Base-by-base conservation (phyloP, 2,888 invertebrate species). In the Panopea generosa region DNA sequence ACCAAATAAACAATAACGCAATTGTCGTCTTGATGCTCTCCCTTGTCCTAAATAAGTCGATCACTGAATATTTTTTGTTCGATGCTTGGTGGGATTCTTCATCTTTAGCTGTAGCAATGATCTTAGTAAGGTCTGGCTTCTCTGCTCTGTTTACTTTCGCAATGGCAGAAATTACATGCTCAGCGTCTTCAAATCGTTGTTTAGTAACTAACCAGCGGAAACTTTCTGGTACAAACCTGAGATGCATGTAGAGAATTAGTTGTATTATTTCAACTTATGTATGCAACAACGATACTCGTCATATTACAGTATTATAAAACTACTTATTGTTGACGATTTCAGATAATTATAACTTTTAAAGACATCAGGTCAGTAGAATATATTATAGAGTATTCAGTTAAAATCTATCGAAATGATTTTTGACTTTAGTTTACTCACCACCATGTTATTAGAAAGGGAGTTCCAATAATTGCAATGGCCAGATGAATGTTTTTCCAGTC, bases 161-260 rank as follows among this genome's bases (percentile, higher is more conserved):
- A 16, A 76, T 71, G 33, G 40, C 20, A 11, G 22, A 29, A 2
- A 76, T 62, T 2, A 76, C 67, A 4, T 29, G 57, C 18, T 71
- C 67, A 1, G 76, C 76, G 7, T 61, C 47, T 52, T 29, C 49
- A 24, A 61, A 71, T 20, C 50, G 45, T 24, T 63, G 33, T 26
- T 59, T 65, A 0, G 76, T 71, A 6, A 76, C 76, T 40, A 76
- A 43, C 76, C 76, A 76, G 1, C 76, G 76, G 53, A 71, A 76
- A 59, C 76, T 76, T 43, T 76, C 76, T 18, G 71, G 76, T 24
- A 76, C 45, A 40, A 70, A 55, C 55, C 70, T 70, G 20, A 4
- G 20, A 6, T 16, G 6, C 33, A 33, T 33, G 33, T 33, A 33
- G 33, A n/a, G n/a, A n/a, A n/a, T n/a, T n/a, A n/a, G n/a, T n/a